These are phyloP conservation scores for Zaprionus davidi DNA, from an alignment of 1,140 invertebrate genomes.

Conservation along the genomic window DNA sequence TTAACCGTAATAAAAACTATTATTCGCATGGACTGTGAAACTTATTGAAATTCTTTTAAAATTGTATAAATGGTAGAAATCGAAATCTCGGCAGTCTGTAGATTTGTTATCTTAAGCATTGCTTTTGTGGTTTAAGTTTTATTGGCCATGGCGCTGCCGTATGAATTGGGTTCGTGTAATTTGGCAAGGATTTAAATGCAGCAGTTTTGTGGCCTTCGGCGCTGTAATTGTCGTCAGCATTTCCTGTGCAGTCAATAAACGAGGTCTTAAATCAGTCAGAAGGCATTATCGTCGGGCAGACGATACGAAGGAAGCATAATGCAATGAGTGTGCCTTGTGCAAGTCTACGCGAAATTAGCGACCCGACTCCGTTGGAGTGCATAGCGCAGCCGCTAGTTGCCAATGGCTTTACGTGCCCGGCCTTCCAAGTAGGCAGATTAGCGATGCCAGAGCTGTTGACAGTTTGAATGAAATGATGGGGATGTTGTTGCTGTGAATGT, in stretches of 20 bases:
- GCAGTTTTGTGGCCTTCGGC: slow-evolving; percentile 40
- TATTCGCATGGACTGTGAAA: neutral
- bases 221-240: slow-evolving; percentile 48
- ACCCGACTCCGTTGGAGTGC: slow-evolving; percentile 5
- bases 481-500: slow-evolving; percentile 11
- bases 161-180: neutral
- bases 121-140: neutral
- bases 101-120: neutral
- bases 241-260: slow-evolving; percentile 70
- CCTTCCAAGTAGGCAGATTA: slow-evolving; percentile 61
- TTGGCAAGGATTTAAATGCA: slow-evolving; percentile 64
- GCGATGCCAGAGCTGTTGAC: slow-evolving; percentile 32
- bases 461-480: slow-evolving; percentile 30
- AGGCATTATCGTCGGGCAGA: slow-evolving; percentile 56
- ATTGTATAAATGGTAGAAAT: neutral
- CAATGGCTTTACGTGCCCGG: slow-evolving; percentile 57
- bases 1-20: neutral
- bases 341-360: slow-evolving; percentile 44
- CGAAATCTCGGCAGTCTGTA: neutral
- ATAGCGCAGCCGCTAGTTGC: slow-evolving; percentile 5
- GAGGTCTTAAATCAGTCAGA: slow-evolving; percentile 44
- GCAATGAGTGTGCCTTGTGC: slow-evolving; percentile 24
- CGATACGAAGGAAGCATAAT: slow-evolving; percentile 23
- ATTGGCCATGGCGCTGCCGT: neutral
- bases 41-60: slow-evolving; percentile 6